phyloP scores from a whole-genome alignment of 2,797 vertebrate species.

The Chaetodon trifasciatus region DNA sequence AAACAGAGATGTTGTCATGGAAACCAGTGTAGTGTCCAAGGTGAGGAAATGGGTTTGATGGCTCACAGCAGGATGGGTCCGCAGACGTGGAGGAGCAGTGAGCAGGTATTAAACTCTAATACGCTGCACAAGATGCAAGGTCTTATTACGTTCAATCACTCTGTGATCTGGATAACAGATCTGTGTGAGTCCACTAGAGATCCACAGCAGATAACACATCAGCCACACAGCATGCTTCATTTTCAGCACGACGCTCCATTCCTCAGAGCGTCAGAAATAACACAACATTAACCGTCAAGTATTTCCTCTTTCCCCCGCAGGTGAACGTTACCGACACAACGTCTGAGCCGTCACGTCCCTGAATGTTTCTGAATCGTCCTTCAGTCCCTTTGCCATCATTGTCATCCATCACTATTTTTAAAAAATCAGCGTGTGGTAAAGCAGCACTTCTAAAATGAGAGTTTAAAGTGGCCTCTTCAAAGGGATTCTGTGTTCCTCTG shows the following conservation, averaged over 20 bases:
- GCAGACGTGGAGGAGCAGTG: not conserved
- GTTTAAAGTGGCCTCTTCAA: not conserved
- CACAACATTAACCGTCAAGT: not conserved
- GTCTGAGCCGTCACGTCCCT: too few species aligned
- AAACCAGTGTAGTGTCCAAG: constrained; percentile 57
- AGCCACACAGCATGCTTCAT: not conserved
- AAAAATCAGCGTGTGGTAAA: not conserved
- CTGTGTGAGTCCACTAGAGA: constrained; percentile 40
- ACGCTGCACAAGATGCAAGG: constrained; percentile 26
- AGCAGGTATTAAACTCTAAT: constrained; percentile 50
- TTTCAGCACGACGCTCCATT: constrained; percentile 10
- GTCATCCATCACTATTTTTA: not conserved
- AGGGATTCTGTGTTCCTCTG: not conserved
- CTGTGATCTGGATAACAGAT: constrained; percentile 58
- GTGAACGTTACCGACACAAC: not conserved
- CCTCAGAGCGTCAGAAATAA: not conserved
- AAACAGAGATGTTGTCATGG: constrained; percentile 70
- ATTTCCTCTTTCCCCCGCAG: not conserved
- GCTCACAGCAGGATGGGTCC: constrained; percentile 49
- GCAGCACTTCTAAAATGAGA: not conserved
- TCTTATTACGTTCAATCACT: constrained; percentile 47
- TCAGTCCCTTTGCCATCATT: not conserved
- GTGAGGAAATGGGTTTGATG: constrained; percentile 62
- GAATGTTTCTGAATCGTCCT: constrained; percentile 1
- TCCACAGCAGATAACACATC: constrained; percentile 48